phyloP scores from a whole-genome alignment of 23 tunicate genomes.

The Trididemnum nubilum region DNA sequence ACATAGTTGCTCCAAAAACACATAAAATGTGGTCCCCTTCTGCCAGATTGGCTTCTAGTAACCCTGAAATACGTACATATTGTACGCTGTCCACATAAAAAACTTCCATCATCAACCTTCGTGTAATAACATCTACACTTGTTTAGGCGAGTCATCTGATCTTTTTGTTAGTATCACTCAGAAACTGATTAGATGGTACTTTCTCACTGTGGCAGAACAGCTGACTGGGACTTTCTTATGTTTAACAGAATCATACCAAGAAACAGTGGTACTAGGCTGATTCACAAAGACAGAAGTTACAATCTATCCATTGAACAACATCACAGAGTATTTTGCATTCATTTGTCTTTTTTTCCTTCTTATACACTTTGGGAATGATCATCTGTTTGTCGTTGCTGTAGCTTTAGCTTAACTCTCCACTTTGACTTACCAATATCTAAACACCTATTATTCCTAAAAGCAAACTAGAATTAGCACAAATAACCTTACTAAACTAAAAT shows the following conservation, averaged over 20 bases:
- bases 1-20: conserved; percentile 22
- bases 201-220: conserved; percentile 23
- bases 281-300: conserved; percentile 19
- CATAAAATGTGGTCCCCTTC: conserved; percentile 24
- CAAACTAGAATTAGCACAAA: conserved; percentile 4
- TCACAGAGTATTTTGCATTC: conserved; percentile 13
- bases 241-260: conserved; percentile 13
- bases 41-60: conserved; percentile 17
- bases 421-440: not conserved
- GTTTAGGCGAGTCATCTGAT: conserved; percentile 18
- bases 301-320: conserved; percentile 11
- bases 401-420: too few species aligned
- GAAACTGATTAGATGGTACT: conserved; percentile 24
- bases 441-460: not conserved
- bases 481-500: conserved; percentile 12
- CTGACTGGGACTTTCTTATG: conserved; percentile 31
- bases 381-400: conserved; percentile 17
- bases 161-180: conserved; percentile 28
- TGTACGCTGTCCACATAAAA: conserved; percentile 30
- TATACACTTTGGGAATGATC: conserved; percentile 5
- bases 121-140: conserved; percentile 16
- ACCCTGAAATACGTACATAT: conserved; percentile 14
- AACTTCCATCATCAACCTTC: conserved; percentile 29
- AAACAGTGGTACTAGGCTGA: conserved; percentile 23
- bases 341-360: not conserved